Conservation (phyloP, 2,888 invertebrate species). For the Cetonia aurata region DNA sequence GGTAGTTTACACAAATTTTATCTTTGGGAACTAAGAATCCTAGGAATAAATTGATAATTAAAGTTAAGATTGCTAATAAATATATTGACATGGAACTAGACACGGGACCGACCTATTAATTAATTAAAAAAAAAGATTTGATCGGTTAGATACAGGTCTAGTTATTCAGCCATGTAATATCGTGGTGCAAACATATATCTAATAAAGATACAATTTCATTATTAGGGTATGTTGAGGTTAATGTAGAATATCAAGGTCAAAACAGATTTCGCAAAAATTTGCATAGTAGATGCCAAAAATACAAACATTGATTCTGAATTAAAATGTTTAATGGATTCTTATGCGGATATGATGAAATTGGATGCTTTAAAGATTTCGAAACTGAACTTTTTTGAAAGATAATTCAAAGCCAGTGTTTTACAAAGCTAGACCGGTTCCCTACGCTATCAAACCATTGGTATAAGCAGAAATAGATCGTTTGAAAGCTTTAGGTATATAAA, state of each 20-base stretch:
- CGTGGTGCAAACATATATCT: neutral
- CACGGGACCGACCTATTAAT: neutral
- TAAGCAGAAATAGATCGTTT: neutral
- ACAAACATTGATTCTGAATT: neutral
- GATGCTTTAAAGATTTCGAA: neutral
- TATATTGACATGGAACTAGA: neutral
- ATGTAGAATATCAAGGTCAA: neutral
- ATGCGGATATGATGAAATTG: neutral
- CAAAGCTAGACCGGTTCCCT: neutral
- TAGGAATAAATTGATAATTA: neutral
- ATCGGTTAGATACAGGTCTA: no score
- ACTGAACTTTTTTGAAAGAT: neutral
- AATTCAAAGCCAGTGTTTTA: slow-evolving; percentile 2
- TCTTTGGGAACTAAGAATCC: neutral
- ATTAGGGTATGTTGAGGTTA: neutral
- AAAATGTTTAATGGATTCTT: neutral
- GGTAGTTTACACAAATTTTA: neutral
- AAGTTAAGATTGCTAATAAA: neutral
- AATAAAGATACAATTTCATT: neutral
- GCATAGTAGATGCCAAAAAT: neutral
- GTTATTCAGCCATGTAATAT: no score
- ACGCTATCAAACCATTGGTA: neutral
- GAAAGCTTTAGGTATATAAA: neutral
- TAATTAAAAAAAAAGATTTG: neutral
- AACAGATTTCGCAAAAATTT: neutral